Conservation (phyloP, 2,797 vertebrate species). For the Oreochromis mossambicus region DNA sequence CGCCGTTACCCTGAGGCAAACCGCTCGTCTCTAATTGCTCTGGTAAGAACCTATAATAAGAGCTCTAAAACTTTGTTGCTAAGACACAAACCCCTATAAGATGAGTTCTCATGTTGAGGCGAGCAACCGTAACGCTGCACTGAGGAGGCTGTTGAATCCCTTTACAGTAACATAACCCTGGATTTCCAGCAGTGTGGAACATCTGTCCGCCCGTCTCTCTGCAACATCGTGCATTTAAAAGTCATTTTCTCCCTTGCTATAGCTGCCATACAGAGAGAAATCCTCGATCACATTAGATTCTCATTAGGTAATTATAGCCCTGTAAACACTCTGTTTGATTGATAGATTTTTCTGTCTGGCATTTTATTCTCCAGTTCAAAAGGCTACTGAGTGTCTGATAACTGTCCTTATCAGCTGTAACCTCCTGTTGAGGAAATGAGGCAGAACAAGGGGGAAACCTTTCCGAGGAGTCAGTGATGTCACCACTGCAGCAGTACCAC, state of each 20-base stretch:
- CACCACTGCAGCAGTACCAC: constrained; percentile 32
- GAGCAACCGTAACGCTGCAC: background rate
- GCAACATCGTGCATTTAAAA: background rate
- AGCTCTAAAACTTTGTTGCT: constrained; percentile 37
- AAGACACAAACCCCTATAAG: constrained; percentile 22
- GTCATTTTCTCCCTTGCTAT: background rate
- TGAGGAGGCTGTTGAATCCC: background rate
- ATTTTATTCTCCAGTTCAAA: constrained; percentile 2
- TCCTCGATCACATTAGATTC: background rate
- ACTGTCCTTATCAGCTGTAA: constrained; percentile 3
- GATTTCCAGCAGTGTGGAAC: constrained; percentile 20
- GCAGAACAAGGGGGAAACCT: constrained; percentile 24
- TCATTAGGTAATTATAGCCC: constrained; percentile 4
- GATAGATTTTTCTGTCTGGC: background rate
- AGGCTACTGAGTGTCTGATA: background rate
- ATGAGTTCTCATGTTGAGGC: background rate
- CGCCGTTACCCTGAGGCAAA: constrained; percentile 44
- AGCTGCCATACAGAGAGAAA: background rate
- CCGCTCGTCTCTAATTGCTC: constrained; percentile 52
- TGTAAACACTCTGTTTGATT: background rate
- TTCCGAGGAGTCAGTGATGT: constrained; percentile 39
- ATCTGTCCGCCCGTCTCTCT: constrained; percentile 8
- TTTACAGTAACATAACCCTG: background rate
- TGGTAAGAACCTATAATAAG: constrained; percentile 40
- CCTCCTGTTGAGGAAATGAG: constrained; percentile 35